phyloP scores from a whole-genome alignment of 2,888 invertebrate genomes.

The Noctua fimbriata region DNA sequence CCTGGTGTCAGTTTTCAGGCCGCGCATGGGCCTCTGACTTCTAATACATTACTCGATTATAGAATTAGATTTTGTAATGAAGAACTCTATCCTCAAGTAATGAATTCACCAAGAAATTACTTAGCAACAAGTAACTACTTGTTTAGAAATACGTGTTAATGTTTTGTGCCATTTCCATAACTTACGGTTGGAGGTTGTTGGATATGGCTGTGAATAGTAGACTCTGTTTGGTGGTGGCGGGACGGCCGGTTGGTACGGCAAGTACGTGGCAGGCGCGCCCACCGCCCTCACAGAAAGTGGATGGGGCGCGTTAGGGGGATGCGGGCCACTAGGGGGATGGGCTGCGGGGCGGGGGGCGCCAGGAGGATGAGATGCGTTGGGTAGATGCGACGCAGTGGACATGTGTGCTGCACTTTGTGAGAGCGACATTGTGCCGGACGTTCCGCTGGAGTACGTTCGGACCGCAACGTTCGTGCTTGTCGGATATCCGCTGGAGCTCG shows the following conservation, averaged over 20 bases:
- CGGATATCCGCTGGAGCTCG: conserved; percentile 45
- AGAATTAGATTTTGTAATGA: background rate
- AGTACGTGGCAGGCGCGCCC: conserved; percentile 46
- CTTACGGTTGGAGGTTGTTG: conserved; percentile 60
- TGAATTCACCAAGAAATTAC: background rate
- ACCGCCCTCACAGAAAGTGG: conserved; percentile 33
- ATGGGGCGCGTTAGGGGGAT: conserved; percentile 16
- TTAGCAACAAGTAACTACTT: background rate
- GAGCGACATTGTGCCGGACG: conserved; percentile 9
- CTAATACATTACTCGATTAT: background rate
- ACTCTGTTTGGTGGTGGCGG: conserved; percentile 65
- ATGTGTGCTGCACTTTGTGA: conserved; percentile 10
- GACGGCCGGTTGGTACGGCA: conserved; percentile 60
- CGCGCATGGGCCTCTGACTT: too few species aligned
- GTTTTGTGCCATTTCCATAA: conserved; percentile 20
- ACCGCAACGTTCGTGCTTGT: conserved; percentile 24
- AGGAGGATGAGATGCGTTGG: conserved; percentile 7
- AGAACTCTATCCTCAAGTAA: background rate
- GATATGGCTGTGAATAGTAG: conserved; percentile 57
- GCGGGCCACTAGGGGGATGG: conserved; percentile 16
- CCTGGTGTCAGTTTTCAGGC: too few species aligned
- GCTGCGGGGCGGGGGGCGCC: background rate
- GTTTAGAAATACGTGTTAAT: background rate
- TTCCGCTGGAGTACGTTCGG: conserved; percentile 40
- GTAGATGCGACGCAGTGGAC: conserved; percentile 17